Evolutionary conservation across 2,888 invertebrate genomes (phyloP), one percentile per base, ranked within the genome.

Genomic region (Hydriomena furcata): DNA sequence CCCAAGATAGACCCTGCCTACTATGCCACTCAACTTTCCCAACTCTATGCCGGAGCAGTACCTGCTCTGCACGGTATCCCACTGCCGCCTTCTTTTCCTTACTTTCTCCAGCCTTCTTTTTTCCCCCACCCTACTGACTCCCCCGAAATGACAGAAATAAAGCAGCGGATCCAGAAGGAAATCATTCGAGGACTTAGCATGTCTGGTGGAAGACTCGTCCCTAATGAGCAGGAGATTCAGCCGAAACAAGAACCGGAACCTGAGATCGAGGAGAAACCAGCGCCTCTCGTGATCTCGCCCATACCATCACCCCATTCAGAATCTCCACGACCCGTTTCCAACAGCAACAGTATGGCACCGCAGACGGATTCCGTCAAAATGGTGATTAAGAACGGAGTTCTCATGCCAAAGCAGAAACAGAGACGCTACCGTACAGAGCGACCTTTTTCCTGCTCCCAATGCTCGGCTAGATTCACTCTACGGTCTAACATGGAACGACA

Each of bases 401-500:
- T 97, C 1, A 96, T 97, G 94, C 97, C 97, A 0, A 97, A 97
- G 68, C 97, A 97, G 71, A 97, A 97, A 68, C 97, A 97, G 79
- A 88, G 97, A 38, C 93, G 97, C 30, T 97, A 97, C 73, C 92
- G 97, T 52, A 97, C 97, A 12, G 97, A 98, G 75, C 91, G 97
- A 17, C 97, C 97, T 0, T 98, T 97, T 79, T 94, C 95, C 0
- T 98, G 98, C 77, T 96, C 96, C 49, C 96, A 97, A 71, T 98
- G 98, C 79, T 95, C 96, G 0, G 97, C 97, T 0, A 91, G 96
- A 42, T 98, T 98, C 71, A 98, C 98, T 0, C 85, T 98, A 7
- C 92, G 97, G n/a, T 97, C 97, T 6, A 98, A 98, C 68, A 98
- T 98, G 97, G 98, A 98, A 78, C 92, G 97, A 0, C 98, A 98